Conservation (phyloP, 2,113 vertebrate genomes). For the Cardinalis cardinalis region DNA sequence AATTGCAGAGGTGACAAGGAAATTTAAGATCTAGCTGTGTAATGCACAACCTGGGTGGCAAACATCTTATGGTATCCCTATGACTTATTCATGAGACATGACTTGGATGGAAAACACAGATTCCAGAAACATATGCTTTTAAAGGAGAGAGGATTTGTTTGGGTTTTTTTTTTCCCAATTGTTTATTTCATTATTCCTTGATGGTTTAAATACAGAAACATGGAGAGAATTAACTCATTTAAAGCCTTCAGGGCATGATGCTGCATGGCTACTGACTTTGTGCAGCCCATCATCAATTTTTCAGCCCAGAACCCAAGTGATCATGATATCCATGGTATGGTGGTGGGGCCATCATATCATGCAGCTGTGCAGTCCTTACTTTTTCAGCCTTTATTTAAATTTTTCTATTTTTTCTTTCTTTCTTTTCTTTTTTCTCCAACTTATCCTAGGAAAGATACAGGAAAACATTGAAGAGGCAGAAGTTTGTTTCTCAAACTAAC, state of each 20-base stretch:
- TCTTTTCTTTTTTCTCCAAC: no score
- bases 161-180: background rate
- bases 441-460: background rate
- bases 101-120: background rate
- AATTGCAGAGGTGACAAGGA: background rate
- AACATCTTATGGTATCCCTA: background rate
- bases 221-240: background rate
- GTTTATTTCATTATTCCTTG: background rate
- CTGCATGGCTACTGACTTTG: fast-evolving
- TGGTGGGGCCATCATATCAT: no score
- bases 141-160: fast-evolving
- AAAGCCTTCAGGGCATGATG: background rate
- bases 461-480: background rate
- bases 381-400: background rate
- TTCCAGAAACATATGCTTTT: background rate
- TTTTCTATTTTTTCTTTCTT: fast-evolving
- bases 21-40: background rate
- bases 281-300: fast-evolving
- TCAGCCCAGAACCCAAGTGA: background rate
- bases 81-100: background rate
- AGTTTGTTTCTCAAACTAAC: background rate
- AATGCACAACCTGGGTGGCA: background rate
- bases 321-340: fast-evolving
- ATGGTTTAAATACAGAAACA: background rate
- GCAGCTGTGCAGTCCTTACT: background rate